Conservation (phyloP, 2,113 vertebrate genomes). For the Chloropsis hardwickii region DNA sequence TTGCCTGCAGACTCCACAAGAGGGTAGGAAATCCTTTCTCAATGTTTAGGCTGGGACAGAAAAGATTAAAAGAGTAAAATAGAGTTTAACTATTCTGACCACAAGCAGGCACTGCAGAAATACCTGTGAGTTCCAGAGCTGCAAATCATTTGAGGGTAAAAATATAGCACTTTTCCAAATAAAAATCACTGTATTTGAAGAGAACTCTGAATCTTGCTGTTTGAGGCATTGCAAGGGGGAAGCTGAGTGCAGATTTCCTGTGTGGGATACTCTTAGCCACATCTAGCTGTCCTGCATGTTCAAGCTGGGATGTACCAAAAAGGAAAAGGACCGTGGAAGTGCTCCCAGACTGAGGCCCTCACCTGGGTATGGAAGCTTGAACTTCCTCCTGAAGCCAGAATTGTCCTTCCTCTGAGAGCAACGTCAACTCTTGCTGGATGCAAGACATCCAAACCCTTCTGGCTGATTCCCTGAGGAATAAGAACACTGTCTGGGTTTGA, state of each 20-base stretch:
- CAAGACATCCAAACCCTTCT: neutral
- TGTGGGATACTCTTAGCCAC: neutral
- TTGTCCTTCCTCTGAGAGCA: neutral
- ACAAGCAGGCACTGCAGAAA: neutral
- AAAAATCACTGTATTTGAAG: neutral
- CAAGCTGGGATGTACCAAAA: neutral
- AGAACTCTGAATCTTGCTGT: neutral
- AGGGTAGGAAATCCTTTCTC: neutral
- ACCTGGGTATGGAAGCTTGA: neutral
- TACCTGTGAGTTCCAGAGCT: neutral
- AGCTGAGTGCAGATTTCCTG: neutral
- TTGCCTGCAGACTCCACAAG: conserved; percentile 11
- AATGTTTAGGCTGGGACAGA: neutral
- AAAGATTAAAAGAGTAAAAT: neutral
- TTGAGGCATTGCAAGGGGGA: neutral
- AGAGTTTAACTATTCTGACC: neutral
- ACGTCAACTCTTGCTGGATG: neutral
- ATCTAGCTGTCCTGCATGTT: neutral
- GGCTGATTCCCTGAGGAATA: neutral
- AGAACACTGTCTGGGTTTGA: neutral
- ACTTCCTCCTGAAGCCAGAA: neutral
- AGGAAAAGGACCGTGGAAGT: neutral
- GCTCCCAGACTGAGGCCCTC: neutral
- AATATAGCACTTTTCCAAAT: neutral
- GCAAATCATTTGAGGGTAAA: neutral